These are phyloP conservation scores for Channa striata DNA, from an alignment of 2,797 vertebrate genomes.

Conservation along the genomic window DNA sequence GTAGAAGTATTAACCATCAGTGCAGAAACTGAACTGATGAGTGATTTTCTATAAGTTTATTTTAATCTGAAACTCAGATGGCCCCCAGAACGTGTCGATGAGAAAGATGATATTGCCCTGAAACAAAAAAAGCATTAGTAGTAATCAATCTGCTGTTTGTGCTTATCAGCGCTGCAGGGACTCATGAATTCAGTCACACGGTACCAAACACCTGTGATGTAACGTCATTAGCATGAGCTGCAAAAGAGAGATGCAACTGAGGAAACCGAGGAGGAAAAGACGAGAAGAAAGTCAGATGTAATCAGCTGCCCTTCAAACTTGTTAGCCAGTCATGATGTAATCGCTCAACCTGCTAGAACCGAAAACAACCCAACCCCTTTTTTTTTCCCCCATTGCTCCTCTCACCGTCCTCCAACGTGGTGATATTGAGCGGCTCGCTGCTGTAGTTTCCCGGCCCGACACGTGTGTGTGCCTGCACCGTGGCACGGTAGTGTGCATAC, in stretches of 20 bases:
- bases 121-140: constrained; percentile 59
- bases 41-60: constrained; percentile 23
- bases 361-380: constrained; percentile 35
- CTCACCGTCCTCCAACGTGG: constrained; percentile 88
- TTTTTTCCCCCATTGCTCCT: not conserved
- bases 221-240: constrained; percentile 57
- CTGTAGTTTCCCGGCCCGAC: constrained; percentile 84
- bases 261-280: constrained; percentile 44
- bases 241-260: constrained; percentile 54
- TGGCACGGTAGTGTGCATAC: constrained; percentile 81
- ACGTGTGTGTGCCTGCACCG: constrained; percentile 81
- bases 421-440: constrained; percentile 86
- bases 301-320: constrained; percentile 45
- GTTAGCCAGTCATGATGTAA: constrained; percentile 23
- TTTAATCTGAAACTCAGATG: constrained; percentile 28
- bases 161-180: constrained; percentile 15
- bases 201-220: constrained; percentile 61
- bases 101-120: constrained; percentile 37
- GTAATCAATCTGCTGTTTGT: constrained; percentile 15
- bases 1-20: constrained; percentile 4
- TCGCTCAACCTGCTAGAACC: constrained; percentile 36
- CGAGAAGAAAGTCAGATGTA: constrained; percentile 47
- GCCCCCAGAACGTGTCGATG: not conserved
- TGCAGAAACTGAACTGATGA: constrained; percentile 23
- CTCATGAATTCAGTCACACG: not conserved